Base-by-base conservation (phyloP, 2,113 vertebrate species). In the Microcebus jonahi region DNA sequence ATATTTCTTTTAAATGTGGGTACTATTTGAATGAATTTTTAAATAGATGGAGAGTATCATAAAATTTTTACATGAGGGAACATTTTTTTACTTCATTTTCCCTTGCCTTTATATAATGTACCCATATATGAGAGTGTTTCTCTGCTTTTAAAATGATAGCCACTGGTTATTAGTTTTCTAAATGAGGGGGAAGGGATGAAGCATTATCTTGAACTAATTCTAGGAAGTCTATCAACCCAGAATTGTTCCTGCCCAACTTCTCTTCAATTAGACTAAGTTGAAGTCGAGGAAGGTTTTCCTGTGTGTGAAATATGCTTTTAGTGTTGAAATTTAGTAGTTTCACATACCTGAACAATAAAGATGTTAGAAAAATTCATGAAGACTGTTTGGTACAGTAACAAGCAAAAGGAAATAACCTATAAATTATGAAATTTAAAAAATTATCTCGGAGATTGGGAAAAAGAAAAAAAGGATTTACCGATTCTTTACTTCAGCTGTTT, bases 31-130 rank as follows among this genome's bases (percentile, higher is more conserved):
- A 90, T 77, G 27, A 68, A 81, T 45, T 77, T 82, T 82, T 87
- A 90, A 61, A 45, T 36, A 88, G n/a, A 21, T 83, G 23, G 88
- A 76, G 9, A 84, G 25, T 95, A 25, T 91, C 55, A 70, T 84
- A 55, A 59, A 12, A 42, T 76, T 90, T 92, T 84, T 76, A 39
- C 45, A 34, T 80, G 29, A 73, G 31, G 31, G 39, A 93, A 45
- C 31, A n/a, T 95, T 88, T 90, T 96, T 96, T 81, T 45, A 68
- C 34, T 81, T 87, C 67, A 84, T 87, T 95, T 95, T 14, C 6
- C 23, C 3, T 95, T 96, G n/a, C 23, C 92, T 73, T 93, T 77
- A 75, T 15, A 75, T 94, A 42, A 57, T 48, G 21, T 85, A 8
- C 2, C 7, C 17, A 34, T 76, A 5, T 81, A 10, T 88, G 86